Evolutionary conservation across 2,797 vertebrate species (phyloP).

Genomic region (Tapirus indicus): DNA sequence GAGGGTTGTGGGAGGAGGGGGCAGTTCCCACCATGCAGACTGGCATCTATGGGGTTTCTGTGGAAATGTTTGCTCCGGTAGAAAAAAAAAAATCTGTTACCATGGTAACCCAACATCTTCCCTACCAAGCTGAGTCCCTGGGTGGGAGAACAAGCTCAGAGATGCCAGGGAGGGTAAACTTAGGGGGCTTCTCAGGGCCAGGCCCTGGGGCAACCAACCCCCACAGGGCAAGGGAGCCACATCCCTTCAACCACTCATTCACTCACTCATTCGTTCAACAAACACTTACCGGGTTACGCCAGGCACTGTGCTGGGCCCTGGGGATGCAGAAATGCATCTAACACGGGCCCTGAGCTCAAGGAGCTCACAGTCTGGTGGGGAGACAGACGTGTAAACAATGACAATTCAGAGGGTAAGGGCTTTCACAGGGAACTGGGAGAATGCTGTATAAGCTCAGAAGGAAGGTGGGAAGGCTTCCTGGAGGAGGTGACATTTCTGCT

Average conservation of each 20-base stretch:
- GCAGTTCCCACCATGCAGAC: fast-evolving
- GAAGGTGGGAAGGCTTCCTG: not conserved
- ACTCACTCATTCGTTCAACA: not conserved
- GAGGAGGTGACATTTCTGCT: not conserved
- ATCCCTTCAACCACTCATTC: not conserved
- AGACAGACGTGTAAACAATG: not conserved
- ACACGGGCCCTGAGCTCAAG: not conserved
- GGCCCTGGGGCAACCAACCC: not conserved
- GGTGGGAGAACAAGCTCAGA: not conserved
- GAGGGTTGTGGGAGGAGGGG: not conserved
- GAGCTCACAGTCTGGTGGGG: not conserved
- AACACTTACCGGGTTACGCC: fast-evolving
- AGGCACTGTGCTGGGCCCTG: not conserved
- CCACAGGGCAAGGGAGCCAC: fast-evolving
- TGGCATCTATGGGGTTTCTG: conserved; percentile 8
- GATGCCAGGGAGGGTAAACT: not conserved
- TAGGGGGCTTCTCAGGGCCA: not conserved
- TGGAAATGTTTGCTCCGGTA: conserved; percentile 15
- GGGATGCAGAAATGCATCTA: fast-evolving
- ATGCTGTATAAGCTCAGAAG: too few relatives aligned
- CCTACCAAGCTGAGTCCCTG: not conserved
- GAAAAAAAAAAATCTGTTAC: conserved; percentile 11
- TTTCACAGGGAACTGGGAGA: not conserved
- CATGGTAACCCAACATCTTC: conserved; percentile 51
- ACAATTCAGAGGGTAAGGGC: fast-evolving